Evolutionary conservation across 92 coral and sea anemone species (phyloP).

Genomic region (Paramuricea clavata): DNA sequence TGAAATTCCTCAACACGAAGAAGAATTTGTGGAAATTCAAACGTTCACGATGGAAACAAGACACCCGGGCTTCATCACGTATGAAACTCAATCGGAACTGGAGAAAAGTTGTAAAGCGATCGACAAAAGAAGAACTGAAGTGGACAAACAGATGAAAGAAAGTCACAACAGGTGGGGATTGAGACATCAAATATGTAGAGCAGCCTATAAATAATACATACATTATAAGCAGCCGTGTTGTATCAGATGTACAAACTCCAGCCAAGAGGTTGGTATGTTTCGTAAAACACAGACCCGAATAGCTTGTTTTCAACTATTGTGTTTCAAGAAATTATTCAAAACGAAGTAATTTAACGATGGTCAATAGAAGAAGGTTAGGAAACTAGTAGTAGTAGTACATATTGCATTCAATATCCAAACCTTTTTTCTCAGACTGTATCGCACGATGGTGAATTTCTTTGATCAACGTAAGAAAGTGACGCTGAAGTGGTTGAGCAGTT

Average conservation of each 20-base stretch:
- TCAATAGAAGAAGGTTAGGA: no score
- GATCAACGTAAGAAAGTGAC: slow-evolving; percentile 43
- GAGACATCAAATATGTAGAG: no score
- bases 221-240: no score
- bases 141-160: slow-evolving; percentile 31
- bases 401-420: not conserved
- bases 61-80: slow-evolving; percentile 7
- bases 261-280: no score
- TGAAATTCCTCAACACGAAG: slow-evolving; percentile 41
- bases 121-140: slow-evolving; percentile 26
- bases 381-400: not conserved
- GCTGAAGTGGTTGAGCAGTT: slow-evolving; percentile 34
- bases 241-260: no score
- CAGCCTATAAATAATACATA: no score
- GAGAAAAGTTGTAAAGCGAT: slow-evolving; percentile 9
- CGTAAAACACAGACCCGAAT: no score
- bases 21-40: slow-evolving; percentile 28
- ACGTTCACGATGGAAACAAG: slow-evolving; percentile 15
- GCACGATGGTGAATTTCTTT: slow-evolving; percentile 30
- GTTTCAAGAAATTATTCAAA: no score
- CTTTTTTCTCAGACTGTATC: slow-evolving; percentile 31
- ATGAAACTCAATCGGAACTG: slow-evolving; percentile 6
- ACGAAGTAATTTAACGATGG: no score
- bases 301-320: no score
- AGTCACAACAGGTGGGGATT: slow-evolving; percentile 23